phyloP scores from a whole-genome alignment of 2,113 vertebrate species.

The Menidia beryllina region DNA sequence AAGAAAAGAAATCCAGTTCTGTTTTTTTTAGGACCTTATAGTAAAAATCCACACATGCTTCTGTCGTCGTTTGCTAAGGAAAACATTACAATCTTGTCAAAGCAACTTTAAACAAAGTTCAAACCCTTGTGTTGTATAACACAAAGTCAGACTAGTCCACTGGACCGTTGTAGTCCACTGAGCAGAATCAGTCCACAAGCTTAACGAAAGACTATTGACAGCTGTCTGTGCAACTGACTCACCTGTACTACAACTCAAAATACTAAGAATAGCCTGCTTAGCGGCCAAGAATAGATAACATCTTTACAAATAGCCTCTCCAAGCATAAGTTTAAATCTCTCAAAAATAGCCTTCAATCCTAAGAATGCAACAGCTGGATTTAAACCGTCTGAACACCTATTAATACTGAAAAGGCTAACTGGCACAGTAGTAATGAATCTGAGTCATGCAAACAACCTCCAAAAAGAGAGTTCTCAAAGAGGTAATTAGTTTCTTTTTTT shows the following conservation, averaged over 20 bases:
- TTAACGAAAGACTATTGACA: conserved; percentile 58
- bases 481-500: neutral
- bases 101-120: neutral
- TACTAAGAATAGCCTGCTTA: conserved; percentile 63
- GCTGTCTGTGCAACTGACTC: conserved; percentile 47
- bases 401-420: conserved; percentile 29
- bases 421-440: neutral
- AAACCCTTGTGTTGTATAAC: neutral
- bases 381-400: conserved; percentile 34
- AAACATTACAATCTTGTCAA: too few relatives aligned
- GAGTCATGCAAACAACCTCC: conserved; percentile 10
- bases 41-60: neutral
- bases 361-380: conserved; percentile 40
- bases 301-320: conserved; percentile 52
- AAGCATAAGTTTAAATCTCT: conserved; percentile 55
- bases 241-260: conserved; percentile 39
- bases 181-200: conserved; percentile 16
- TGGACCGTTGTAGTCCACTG: neutral
- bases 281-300: conserved; percentile 63
- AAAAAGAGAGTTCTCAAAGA: neutral
- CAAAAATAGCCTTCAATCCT: conserved; percentile 22
- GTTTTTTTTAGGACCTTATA: too few relatives aligned
- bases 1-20: too few relatives aligned
- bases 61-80: neutral
- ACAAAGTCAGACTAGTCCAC: neutral